phyloP scores from a whole-genome alignment of 2,888 invertebrate genomes.

The Orthosia gracilis region DNA sequence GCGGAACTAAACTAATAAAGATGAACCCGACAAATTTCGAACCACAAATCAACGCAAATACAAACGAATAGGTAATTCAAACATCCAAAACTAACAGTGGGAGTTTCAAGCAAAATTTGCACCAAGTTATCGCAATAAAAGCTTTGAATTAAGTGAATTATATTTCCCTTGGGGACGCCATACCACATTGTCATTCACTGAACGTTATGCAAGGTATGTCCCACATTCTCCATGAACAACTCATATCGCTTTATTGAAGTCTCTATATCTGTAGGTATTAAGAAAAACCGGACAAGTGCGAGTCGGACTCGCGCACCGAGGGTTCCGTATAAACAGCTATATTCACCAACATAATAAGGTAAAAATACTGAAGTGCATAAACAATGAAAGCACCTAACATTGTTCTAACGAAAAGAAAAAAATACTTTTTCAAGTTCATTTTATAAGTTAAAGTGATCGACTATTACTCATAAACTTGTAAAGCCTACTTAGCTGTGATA shows the following conservation, averaged over 20 bases:
- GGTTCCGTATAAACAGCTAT: too few relatives aligned
- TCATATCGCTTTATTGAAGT: conserved; percentile 70
- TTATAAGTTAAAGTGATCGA: too few relatives aligned
- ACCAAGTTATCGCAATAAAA: conserved; percentile 47
- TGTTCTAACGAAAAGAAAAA: too few relatives aligned
- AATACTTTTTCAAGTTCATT: too few relatives aligned
- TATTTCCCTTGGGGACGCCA: conserved; percentile 58
- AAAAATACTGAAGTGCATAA: too few relatives aligned
- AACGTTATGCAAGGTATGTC: conserved; percentile 67
- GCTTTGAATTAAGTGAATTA: conserved; percentile 64
- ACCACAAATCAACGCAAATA: conserved; percentile 41
- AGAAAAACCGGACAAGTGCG: conserved; percentile 51
- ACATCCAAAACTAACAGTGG: conserved; percentile 37
- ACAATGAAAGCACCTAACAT: too few relatives aligned
- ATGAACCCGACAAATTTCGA: conserved; percentile 27
- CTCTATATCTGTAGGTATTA: conserved; percentile 59
- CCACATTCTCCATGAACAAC: conserved; percentile 69
- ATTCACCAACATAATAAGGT: too few relatives aligned
- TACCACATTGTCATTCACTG: conserved; percentile 56
- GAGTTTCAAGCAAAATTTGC: conserved; percentile 45
- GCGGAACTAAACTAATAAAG: conserved; percentile 26
- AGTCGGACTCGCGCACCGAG: too few relatives aligned
- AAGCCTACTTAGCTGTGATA: too few relatives aligned
- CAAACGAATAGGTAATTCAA: conserved; percentile 27
- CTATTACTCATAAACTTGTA: too few relatives aligned